Percentiles rank a stretch among this genome's conserved stretches.
Evolutionary conservation across 2,797 vertebrate genomes (phyloP).

Genomic region (Naso thynnoides): DNA sequence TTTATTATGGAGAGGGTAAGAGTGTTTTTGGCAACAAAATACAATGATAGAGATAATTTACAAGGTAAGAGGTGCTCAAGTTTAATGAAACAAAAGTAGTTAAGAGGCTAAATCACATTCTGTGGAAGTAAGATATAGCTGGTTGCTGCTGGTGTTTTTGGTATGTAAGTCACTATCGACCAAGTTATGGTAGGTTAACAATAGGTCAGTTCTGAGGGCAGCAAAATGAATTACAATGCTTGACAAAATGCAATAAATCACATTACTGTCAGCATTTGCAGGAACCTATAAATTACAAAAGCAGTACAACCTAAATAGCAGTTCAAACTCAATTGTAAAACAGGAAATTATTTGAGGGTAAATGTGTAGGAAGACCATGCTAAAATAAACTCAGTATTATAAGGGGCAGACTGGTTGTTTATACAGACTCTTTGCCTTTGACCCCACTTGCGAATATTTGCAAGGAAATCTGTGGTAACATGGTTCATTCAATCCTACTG

Average conservation of each 20-base stretch:
- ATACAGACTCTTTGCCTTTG: slow-evolving; percentile 14
- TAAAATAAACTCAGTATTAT: slow-evolving; percentile 48
- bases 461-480: slow-evolving; percentile 1
- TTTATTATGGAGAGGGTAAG: neutral
- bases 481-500: slow-evolving; percentile 14
- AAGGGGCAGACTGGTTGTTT: slow-evolving; percentile 37
- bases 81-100: neutral
- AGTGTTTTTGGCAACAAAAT: neutral
- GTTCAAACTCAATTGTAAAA: slow-evolving; percentile 11
- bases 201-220: slow-evolving; percentile 18
- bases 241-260: slow-evolving; percentile 30
- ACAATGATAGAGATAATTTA: neutral
- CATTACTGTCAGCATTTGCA: slow-evolving; percentile 15
- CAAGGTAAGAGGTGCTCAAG: neutral
- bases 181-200: slow-evolving; percentile 8
- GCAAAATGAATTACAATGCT: slow-evolving; percentile 31
- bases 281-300: slow-evolving; percentile 24
- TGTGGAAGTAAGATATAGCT: neutral
- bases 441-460: slow-evolving; percentile 38
- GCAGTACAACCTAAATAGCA: slow-evolving; percentile 1
- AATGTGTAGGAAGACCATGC: neutral
- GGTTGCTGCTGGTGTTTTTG: neutral
- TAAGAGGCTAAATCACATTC: neutral
- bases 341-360: neutral
- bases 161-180: slow-evolving; percentile 15